Percentiles rank a stretch among this genome's conserved stretches.
phyloP scores from a whole-genome alignment of 2,888 invertebrate genomes.

The Lampropteryx suffumata region DNA sequence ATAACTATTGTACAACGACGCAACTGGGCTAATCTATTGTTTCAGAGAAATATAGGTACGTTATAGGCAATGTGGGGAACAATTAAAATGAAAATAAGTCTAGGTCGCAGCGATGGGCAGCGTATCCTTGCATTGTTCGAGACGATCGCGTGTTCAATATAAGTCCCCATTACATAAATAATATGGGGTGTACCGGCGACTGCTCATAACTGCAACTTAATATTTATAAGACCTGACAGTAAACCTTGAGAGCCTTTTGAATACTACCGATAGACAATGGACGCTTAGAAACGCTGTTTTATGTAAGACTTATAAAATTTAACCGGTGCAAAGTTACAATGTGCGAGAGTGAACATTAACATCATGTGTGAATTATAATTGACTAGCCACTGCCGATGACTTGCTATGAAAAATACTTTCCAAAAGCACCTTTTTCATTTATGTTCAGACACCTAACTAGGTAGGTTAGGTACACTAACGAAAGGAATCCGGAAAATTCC shows the following conservation, averaged over 20 bases:
- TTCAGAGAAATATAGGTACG: conserved; percentile 58
- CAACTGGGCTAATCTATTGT: conserved; percentile 77
- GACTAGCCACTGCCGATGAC: conserved; percentile 14
- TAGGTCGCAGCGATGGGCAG: conserved; percentile 66
- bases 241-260: conserved; percentile 51
- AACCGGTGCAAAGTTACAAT: conserved; percentile 28
- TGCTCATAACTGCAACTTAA: conserved; percentile 56
- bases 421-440: no score
- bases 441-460: no score
- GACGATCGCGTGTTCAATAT: conserved; percentile 75
- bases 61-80: conserved; percentile 66
- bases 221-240: conserved; percentile 56
- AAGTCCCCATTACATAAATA: conserved; percentile 80
- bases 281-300: conserved; percentile 40
- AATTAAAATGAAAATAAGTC: conserved; percentile 77
- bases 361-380: conserved; percentile 55
- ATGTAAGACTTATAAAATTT: conserved; percentile 37
- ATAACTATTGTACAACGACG: conserved; percentile 54
- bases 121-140: conserved; percentile 77
- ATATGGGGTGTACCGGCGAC: conserved; percentile 62
- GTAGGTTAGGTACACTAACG: no score
- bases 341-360: conserved; percentile 11
- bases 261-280: conserved; percentile 52
- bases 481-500: no score
- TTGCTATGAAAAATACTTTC: neutral